These are phyloP conservation scores for Anthopleura xanthogrammica DNA, from an alignment of 92 coral and sea anemone genomes.

Conservation along the genomic window DNA sequence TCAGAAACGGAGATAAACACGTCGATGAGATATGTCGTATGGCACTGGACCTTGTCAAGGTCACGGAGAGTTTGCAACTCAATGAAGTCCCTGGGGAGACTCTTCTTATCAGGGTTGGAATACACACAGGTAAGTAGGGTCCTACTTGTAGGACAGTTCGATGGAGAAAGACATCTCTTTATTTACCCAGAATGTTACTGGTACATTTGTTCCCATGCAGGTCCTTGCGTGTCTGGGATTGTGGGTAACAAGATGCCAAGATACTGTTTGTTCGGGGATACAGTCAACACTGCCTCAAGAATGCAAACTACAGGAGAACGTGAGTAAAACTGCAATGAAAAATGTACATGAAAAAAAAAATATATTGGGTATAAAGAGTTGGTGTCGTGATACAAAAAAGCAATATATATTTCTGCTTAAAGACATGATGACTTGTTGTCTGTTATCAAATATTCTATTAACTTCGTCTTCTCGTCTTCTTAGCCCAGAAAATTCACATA, in stretches of 20 bases:
- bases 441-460: not conserved
- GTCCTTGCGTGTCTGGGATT: slow-evolving; percentile 57
- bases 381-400: not conserved
- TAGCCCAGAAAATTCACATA: slow-evolving; percentile 56
- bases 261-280: too few species aligned
- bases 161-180: not conserved
- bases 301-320: slow-evolving; percentile 1
- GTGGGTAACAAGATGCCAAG: slow-evolving; percentile 25
- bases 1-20: slow-evolving; percentile 55
- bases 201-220: not conserved
- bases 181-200: too few species aligned
- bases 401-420: not conserved
- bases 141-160: not conserved
- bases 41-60: slow-evolving; percentile 55
- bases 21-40: slow-evolving; percentile 67
- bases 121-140: slow-evolving; percentile 59
- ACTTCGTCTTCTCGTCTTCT: not conserved
- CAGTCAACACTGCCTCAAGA: too few species aligned
- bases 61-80: slow-evolving; percentile 29
- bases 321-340: slow-evolving; percentile 11
- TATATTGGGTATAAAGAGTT: too few species aligned
- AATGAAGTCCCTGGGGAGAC: slow-evolving; percentile 29
- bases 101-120: slow-evolving; percentile 51
- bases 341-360: not conserved
- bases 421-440: not conserved